A percentile compares a stretch with the other conserved stretches of the same genome.
phyloP scores from a whole-genome alignment of 2,113 vertebrate genomes.

The Trachemys scripta region DNA sequence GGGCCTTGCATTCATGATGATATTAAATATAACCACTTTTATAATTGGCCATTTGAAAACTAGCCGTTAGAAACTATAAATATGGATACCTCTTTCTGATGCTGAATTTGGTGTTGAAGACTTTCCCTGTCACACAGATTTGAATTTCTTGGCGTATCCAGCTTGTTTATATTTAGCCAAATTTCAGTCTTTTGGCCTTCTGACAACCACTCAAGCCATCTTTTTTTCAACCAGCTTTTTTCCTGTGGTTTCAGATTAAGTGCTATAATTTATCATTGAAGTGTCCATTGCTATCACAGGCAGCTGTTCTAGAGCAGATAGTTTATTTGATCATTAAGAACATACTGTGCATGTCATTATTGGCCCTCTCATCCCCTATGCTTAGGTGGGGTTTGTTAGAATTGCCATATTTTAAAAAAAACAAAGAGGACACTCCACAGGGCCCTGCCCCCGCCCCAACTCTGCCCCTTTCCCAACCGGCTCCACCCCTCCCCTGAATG shows the following conservation, averaged over 20 bases:
- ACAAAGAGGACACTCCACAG: no score
- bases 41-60: not conserved
- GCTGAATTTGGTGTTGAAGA: not conserved
- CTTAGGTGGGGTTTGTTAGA: not conserved
- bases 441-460: no score
- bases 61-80: not conserved
- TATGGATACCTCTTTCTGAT: not conserved
- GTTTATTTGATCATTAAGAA: constrained; percentile 24
- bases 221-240: not conserved
- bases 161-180: not conserved
- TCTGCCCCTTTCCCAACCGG: no score
- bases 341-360: constrained; percentile 13
- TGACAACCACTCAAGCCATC: not conserved
- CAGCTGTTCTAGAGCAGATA: constrained; percentile 17
- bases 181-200: not conserved
- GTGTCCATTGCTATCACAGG: not conserved
- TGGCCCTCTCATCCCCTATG: not conserved
- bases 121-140: not conserved
- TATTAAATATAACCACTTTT: not conserved
- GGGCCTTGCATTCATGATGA: not conserved
- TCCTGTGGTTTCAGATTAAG: constrained; percentile 22
- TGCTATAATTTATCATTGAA: not conserved
- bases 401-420: no score
- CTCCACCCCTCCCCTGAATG: no score
- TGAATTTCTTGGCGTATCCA: not conserved